Evolutionary conservation across 2,113 vertebrate genomes (phyloP).

Genomic region (Tenrec ecaudatus): DNA sequence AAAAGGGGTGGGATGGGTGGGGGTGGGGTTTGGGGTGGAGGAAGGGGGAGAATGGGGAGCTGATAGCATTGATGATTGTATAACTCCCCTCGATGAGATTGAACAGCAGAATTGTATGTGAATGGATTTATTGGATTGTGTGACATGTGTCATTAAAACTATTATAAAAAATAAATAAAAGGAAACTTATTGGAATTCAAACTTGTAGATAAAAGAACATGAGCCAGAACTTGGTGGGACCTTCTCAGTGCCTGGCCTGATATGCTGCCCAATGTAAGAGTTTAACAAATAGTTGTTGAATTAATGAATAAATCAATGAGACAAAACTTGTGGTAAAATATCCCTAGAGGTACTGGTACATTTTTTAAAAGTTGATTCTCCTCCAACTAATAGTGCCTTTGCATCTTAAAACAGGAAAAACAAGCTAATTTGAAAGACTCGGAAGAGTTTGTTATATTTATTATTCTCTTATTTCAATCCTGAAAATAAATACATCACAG

Average conservation of each 20-base stretch:
- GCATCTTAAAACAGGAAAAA: background rate
- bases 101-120: too few relatives aligned
- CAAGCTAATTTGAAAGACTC: conserved; percentile 3
- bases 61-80: too few relatives aligned
- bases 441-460: background rate
- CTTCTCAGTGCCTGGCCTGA: background rate
- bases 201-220: background rate
- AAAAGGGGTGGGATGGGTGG: too few relatives aligned
- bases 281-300: background rate
- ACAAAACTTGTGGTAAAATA: background rate
- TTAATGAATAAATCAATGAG: background rate
- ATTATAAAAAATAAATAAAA: too few relatives aligned
- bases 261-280: background rate
- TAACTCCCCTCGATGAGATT: too few relatives aligned
- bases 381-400: conserved; percentile 16
- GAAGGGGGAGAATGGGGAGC: too few relatives aligned
- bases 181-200: background rate
- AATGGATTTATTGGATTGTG: too few relatives aligned
- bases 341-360: background rate
- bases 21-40: too few relatives aligned
- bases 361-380: conserved; percentile 22
- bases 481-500: background rate
- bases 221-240: background rate
- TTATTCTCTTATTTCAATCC: background rate
- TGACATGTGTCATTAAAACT: too few relatives aligned